phyloP scores from a whole-genome alignment of 1,140 invertebrate species.

The Magallana gigas region DNA sequence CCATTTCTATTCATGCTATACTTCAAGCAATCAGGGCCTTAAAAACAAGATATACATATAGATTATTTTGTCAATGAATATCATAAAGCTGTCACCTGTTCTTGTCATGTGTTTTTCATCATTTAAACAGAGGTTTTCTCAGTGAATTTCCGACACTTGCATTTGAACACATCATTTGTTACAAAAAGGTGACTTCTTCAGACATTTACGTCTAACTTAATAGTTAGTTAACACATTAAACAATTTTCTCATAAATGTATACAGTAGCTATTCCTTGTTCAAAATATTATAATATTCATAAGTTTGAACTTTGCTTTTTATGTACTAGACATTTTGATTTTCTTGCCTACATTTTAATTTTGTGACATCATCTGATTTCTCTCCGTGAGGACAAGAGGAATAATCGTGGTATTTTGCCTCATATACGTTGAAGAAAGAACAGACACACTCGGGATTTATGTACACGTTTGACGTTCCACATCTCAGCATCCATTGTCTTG shows the following conservation, averaged over 20 bases:
- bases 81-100: too few species aligned
- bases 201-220: too few species aligned
- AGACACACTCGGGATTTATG: neutral
- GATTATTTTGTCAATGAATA: too few species aligned
- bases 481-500: neutral
- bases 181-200: too few species aligned
- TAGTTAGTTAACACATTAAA: too few species aligned
- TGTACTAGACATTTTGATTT: neutral
- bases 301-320: neutral
- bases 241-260: too few species aligned
- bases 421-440: neutral
- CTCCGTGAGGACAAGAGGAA: neutral
- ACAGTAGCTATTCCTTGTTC: too few species aligned
- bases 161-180: too few species aligned
- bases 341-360: neutral
- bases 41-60: neutral
- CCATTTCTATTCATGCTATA: neutral
- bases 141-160: too few species aligned
- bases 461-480: neutral
- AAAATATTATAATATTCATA: too few species aligned
- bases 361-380: neutral
- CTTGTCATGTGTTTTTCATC: too few species aligned
- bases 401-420: neutral
- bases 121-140: too few species aligned
- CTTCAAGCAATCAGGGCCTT: neutral